phyloP scores from a whole-genome alignment of 1,140 invertebrate species.

The Lerema accius region DNA sequence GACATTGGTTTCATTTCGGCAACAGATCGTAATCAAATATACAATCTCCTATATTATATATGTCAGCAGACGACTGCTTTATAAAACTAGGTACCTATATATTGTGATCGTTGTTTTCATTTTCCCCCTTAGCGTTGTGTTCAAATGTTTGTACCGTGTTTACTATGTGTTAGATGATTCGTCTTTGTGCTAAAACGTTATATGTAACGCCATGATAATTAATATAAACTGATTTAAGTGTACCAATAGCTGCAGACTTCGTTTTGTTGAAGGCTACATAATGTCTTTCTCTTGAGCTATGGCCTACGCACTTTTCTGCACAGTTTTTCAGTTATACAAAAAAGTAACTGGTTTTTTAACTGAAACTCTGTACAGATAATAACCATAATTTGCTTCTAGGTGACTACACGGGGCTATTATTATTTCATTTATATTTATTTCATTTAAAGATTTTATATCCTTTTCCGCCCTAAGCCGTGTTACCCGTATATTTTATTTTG shows the following conservation, averaged over 20 bases:
- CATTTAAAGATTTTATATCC: slow-evolving; percentile 63
- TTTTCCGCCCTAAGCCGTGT: slow-evolving; percentile 75
- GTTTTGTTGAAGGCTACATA: slow-evolving; percentile 61
- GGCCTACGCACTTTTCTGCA: slow-evolving; percentile 58
- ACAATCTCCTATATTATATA: slow-evolving; percentile 48
- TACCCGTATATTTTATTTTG: slow-evolving; percentile 67
- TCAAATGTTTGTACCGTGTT: slow-evolving; percentile 68
- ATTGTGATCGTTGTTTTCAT: slow-evolving; percentile 66
- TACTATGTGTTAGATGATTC: slow-evolving; percentile 68
- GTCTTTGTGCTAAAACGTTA: slow-evolving; percentile 80
- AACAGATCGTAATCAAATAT: slow-evolving; percentile 78
- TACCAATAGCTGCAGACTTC: slow-evolving; percentile 70
- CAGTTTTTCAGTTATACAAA: slow-evolving; percentile 59
- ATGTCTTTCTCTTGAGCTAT: slow-evolving; percentile 64
- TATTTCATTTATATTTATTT: slow-evolving; percentile 68
- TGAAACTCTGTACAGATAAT: slow-evolving; percentile 63
- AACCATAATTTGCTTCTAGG: slow-evolving; percentile 76
- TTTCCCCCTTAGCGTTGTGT: slow-evolving; percentile 67
- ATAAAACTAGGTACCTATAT: slow-evolving; percentile 68
- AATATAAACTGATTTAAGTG: slow-evolving; percentile 64
- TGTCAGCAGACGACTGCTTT: slow-evolving; percentile 66
- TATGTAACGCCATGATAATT: slow-evolving; percentile 78
- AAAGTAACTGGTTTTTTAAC: slow-evolving; percentile 35
- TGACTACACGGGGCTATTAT: slow-evolving; percentile 75
- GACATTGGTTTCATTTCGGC: slow-evolving; percentile 80